These are phyloP conservation scores for Neostethus bicornis DNA, from an alignment of 2,797 vertebrate genomes.

Conservation along the genomic window DNA sequence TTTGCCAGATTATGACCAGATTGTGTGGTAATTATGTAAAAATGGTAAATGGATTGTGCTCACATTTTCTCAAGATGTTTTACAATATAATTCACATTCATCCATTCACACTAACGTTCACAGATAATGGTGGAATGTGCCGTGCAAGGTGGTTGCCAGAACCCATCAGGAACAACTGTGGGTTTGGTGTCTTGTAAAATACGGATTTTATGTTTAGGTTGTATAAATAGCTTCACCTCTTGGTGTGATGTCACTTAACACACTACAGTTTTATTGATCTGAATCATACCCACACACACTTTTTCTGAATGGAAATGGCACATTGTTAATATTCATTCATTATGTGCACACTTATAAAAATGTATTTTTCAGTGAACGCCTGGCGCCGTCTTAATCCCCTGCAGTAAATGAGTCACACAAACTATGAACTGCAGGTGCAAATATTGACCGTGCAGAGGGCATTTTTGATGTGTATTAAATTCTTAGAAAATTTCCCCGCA, in stretches of 20 bases:
- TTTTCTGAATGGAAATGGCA: not conserved
- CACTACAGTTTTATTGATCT: not conserved
- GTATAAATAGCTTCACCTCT: not conserved
- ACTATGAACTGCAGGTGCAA: conserved; percentile 6
- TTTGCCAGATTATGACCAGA: conserved; percentile 15
- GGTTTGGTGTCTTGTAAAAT: too few relatives aligned
- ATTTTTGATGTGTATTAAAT: not conserved
- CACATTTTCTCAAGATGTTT: too few relatives aligned
- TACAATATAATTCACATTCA: too few relatives aligned
- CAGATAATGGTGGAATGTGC: not conserved
- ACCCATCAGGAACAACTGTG: too few relatives aligned
- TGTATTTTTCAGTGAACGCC: conserved; percentile 14
- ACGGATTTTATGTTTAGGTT: not conserved
- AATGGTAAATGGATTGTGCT: too few relatives aligned
- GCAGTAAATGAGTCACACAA: not conserved
- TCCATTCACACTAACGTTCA: not conserved
- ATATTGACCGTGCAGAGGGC: not conserved
- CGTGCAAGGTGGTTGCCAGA: too few relatives aligned
- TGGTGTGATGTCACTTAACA: not conserved
- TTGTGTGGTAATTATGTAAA: not conserved
- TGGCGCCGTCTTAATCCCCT: conserved; percentile 13
- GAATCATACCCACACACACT: conserved; percentile 4
- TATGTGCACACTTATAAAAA: conserved; percentile 6
- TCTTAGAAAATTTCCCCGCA: not conserved
- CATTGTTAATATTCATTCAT: conserved; percentile 6